Evolutionary conservation across 2,888 invertebrate species (phyloP).

Genomic region (Habroteleia sp.): DNA sequence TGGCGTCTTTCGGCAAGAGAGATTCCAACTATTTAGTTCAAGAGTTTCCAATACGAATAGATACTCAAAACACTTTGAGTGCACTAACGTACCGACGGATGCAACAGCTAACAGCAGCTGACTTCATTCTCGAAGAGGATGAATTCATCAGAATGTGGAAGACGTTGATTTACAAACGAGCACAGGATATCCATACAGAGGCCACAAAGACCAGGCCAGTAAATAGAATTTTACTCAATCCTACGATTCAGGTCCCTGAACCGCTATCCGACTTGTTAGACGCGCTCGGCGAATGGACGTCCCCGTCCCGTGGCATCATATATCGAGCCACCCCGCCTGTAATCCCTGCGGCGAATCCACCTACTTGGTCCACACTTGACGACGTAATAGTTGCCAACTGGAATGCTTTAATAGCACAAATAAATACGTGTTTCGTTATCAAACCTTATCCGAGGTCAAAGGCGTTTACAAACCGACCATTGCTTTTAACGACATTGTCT

Average conservation of each 20-base stretch:
- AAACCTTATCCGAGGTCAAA: too few species aligned
- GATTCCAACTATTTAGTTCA: conserved; percentile 1
- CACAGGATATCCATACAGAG: too few species aligned
- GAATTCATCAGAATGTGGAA: too few species aligned
- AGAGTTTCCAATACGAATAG: not conserved
- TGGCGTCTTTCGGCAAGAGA: not conserved
- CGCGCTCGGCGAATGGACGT: not conserved
- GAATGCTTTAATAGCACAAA: not conserved
- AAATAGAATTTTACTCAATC: too few species aligned
- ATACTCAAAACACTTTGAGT: not conserved
- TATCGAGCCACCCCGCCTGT: not conserved
- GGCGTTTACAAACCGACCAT: too few species aligned
- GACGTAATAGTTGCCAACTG: not conserved
- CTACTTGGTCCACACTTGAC: not conserved
- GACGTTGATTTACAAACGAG: too few species aligned
- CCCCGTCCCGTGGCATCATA: not conserved
- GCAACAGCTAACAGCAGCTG: not conserved
- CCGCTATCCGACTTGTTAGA: too few species aligned
- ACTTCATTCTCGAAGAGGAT: not conserved
- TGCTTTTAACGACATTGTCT: too few species aligned
- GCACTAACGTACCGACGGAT: not conserved
- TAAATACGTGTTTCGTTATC: not conserved
- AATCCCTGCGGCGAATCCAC: not conserved
- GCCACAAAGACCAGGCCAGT: too few species aligned
- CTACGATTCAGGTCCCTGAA: too few species aligned